Conservation (phyloP, 2,797 vertebrate species). For the Platalea minor region DNA sequence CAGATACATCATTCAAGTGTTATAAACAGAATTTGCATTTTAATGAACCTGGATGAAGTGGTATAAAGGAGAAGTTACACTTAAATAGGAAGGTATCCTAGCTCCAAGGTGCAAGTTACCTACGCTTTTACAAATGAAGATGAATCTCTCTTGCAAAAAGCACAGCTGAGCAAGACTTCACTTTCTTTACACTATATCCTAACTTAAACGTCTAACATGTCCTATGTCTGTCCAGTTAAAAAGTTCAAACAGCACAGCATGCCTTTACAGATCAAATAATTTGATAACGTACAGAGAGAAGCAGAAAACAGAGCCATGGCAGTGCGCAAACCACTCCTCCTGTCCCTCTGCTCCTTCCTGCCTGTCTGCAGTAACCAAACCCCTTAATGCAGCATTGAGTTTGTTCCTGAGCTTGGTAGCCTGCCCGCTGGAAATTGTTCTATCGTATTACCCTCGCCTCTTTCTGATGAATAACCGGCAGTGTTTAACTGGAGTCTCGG, state of each 20-base stretch:
- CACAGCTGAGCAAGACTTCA: background rate
- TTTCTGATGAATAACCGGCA: background rate
- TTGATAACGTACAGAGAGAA: background rate
- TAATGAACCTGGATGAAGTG: background rate
- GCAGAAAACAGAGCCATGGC: background rate
- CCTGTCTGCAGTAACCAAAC: slow-evolving; percentile 17
- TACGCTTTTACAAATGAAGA: background rate
- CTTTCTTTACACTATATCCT: background rate
- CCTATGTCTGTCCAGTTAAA: background rate
- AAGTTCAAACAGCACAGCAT: background rate
- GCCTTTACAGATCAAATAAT: background rate
- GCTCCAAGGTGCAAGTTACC: background rate
- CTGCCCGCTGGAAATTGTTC: slow-evolving; percentile 4
- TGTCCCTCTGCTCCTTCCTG: background rate
- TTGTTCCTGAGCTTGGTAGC: background rate
- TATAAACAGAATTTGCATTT: background rate
- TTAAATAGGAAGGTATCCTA: background rate
- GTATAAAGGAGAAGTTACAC: background rate
- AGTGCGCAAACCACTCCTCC: background rate
- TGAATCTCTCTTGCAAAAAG: background rate
- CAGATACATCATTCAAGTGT: background rate
- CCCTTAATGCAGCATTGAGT: slow-evolving; percentile 16
- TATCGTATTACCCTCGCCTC: background rate
- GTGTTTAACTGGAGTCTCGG: background rate
- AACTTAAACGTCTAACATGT: background rate